Base-by-base conservation (phyloP, 2,797 vertebrate species). In the Meda fulgida region DNA sequence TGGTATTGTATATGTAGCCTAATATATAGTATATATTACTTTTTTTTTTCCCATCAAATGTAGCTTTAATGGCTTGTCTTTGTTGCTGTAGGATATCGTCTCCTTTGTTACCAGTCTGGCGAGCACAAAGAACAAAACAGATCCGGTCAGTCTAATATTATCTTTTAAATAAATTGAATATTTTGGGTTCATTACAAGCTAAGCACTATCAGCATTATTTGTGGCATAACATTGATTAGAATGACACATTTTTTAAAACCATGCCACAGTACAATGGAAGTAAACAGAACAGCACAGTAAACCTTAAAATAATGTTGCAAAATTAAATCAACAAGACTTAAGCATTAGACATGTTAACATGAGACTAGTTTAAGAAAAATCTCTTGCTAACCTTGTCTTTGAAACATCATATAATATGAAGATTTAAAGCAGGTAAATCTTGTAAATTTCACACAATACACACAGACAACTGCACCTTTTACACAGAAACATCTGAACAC, bases 21-120 rank as follows among this genome's bases (percentile, higher is more conserved):
- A 9, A 31, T 48, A 16, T 48, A 19, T 48, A 72, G 18, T 18
- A 38, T 21, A 34, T 34, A 34, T 10, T 40, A 9, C 8, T 9
- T 29, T 4, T 55, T 67, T 38, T 19, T 19, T 55, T 8, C n/a
- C n/a, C 18, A 75, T 29, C 14, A 63, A 36, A 65, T 26, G 4
- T 66, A n/a, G 23, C 9, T 36, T 43, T 65, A 18, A 36, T 38
- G 1, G 77, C 85, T 53, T 51, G 6, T 89, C 81, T 83, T 3
- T 90, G 71, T 86, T 87, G 48, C 21, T 84, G 19, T 86, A 95
- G 95, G 86, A 46, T 36, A 0, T 55, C 26, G 2, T 89, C 85
- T 71, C 91, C 91, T 60, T 87, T 91, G 63, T 84, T 85, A 4
- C 86, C 87, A 46, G 89, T 88, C 80, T 96, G 95, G 95, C 93